Conservation (phyloP, 2,113 vertebrate species). For the Poeciliopsis occidentalis region DNA sequence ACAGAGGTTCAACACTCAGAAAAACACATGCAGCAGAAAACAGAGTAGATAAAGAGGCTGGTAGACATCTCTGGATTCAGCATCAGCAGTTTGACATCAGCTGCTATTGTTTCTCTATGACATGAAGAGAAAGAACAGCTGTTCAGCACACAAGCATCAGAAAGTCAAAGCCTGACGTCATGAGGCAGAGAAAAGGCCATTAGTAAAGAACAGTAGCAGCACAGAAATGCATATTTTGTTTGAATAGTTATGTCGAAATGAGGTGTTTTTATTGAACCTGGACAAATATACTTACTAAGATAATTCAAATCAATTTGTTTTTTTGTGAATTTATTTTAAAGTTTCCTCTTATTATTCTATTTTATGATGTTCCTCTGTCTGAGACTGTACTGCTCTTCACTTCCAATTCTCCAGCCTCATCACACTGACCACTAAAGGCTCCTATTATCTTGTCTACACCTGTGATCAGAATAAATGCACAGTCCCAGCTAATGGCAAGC, state of each 20-base stretch:
- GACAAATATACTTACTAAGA: no score
- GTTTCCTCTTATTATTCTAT: no score
- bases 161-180: constrained; percentile 41
- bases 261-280: no score
- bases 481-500: constrained; percentile 49
- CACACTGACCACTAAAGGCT: constrained; percentile 40
- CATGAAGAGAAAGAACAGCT: constrained; percentile 25
- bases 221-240: neutral
- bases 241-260: neutral
- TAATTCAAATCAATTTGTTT: no score
- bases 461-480: constrained; percentile 44
- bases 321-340: no score
- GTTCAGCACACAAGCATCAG: constrained; percentile 57
- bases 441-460: constrained; percentile 60
- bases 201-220: neutral
- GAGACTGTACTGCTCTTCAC: no score
- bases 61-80: constrained; percentile 49
- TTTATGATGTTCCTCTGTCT: no score
- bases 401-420: neutral
- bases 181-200: constrained; percentile 17
- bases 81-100: constrained; percentile 57
- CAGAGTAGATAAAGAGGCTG: neutral
- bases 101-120: constrained; percentile 37
- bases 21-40: neutral
- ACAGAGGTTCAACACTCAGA: constrained; percentile 18